Evolutionary conservation across 2,113 vertebrate species (phyloP), one percentile per base, ranked within the genome.

Genomic region (Rhineura floridana): DNA sequence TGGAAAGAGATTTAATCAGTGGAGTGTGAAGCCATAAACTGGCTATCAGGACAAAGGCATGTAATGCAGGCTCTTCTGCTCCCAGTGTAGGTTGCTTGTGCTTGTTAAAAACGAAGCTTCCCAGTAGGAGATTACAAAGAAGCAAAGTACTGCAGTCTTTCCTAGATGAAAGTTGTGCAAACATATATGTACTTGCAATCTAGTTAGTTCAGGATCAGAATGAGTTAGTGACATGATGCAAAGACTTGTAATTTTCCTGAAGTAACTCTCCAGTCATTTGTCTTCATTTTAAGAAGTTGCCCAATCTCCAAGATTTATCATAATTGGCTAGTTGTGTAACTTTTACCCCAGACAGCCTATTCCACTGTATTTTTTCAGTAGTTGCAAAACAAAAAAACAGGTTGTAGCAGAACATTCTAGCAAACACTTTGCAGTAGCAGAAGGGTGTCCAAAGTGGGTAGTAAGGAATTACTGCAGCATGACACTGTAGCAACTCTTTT

Each of bases 1-100:
- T 87, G 36, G 13, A 52, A 92, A 91, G 63, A 91, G 88, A 70
- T 44, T 5, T 50, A 19, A 89, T 67, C 83, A 89, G 63, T 17
- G 65, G 73, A 13, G 23, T 25, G 2, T 70, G 67, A 90, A 92
- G 50, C 30, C 0, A 0, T 36, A 91, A 88, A 69, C 63, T 19
- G 50, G 59, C 2, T 3, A 75, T 21, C 83, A 87, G 69, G 70
- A 21, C 62, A 17, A 9, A 3, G 21, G 78, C 19, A 76, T 50
- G 2, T 12, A 42, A 70, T 70, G 12, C 85, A 52, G 0, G 42
- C 30, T 46, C 81, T 46, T 88, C 83, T 80, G 2, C 6, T 77
- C 23, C 69, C 0, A 0, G 6, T 23, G 4, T 2, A 39, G 50
- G 8, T 42, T 33, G 62, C 1, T 25, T 62, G n/a, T 59, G 6